These are phyloP conservation scores for Aelia acuminata DNA, from an alignment of 2,888 invertebrate species.

Conservation along the genomic window DNA sequence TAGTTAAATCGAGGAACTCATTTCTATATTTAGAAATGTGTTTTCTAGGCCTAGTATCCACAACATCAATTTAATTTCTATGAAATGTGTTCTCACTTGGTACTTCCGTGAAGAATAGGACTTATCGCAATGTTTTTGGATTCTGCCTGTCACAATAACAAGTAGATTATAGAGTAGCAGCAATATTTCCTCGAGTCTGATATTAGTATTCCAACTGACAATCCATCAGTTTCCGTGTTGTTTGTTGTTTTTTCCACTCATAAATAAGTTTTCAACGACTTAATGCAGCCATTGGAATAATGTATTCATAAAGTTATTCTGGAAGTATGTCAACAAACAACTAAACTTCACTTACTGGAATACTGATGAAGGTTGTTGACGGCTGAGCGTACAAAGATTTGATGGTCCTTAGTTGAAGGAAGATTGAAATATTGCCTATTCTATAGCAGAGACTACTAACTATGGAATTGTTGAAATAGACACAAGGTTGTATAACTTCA, in stretches of 20 bases:
- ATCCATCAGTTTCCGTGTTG: not conserved
- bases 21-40: too few relatives aligned
- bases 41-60: too few relatives aligned
- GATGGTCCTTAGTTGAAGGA: not conserved
- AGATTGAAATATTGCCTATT: not conserved
- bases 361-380: not conserved
- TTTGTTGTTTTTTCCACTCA: not conserved
- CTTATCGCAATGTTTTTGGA: too few relatives aligned
- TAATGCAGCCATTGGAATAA: not conserved
- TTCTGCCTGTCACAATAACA: too few relatives aligned
- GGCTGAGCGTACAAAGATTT: not conserved
- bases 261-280: not conserved
- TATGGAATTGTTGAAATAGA: constrained; percentile 7
- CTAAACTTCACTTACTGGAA: not conserved
- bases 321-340: constrained; percentile 12
- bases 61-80: too few relatives aligned
- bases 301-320: not conserved
- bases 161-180: too few relatives aligned
- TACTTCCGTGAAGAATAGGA: too few relatives aligned
- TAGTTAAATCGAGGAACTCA: too few relatives aligned
- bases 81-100: too few relatives aligned
- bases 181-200: not conserved
- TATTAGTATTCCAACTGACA: not conserved
- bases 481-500: constrained; percentile 13
- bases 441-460: not conserved